Evolutionary conservation across 37 sponge, comb jelly and placozoan genomes (phyloP).

Genomic region (Agelas oroides): DNA sequence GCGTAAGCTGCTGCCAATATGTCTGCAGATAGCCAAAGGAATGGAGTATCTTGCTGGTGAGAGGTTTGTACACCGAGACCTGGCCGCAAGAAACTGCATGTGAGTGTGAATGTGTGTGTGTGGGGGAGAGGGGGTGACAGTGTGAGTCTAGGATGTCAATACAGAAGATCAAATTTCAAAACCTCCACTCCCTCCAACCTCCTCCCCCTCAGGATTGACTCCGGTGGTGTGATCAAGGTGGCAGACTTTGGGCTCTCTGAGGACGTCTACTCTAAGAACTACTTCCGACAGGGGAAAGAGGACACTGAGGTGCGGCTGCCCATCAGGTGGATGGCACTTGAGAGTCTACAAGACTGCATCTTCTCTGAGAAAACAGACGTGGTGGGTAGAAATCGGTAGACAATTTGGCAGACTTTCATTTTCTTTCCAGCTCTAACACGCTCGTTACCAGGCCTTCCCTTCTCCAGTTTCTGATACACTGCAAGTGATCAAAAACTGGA

Average conservation of each 20-base stretch:
- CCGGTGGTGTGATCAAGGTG: constrained; percentile 8
- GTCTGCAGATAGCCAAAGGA: neutral
- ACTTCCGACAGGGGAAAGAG: neutral
- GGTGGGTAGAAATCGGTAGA: too few species aligned
- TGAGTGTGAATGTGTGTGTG: neutral
- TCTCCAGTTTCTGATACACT: too few species aligned
- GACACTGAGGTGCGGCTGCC: neutral
- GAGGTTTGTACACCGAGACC: neutral
- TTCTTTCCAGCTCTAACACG: too few species aligned
- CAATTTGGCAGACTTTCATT: too few species aligned
- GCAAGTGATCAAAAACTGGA: too few species aligned
- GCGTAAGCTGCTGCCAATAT: neutral
- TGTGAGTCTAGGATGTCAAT: too few species aligned
- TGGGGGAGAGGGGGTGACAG: neutral
- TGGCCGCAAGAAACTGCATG: constrained; percentile 2
- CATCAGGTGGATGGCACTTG: neutral
- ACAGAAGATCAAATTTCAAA: too few species aligned
- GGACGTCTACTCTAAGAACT: neutral
- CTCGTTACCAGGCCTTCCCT: too few species aligned
- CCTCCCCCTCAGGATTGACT: neutral
- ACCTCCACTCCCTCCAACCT: too few species aligned
- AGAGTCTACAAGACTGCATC: neutral
- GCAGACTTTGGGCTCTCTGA: constrained; percentile 1
- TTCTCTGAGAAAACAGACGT: neutral
- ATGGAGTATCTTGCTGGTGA: neutral